Conservation (phyloP, 2,113 vertebrate genomes). For the Rattus norvegicus region GRCr8 NC_086036.1:21257001-21257500, state of each 20-base stretch:
- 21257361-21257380: neutral
- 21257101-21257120: too few species aligned
- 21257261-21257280: neutral
- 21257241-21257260: neutral
- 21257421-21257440: fast-evolving
- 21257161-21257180: too few species aligned
- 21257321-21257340: neutral
- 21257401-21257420: neutral
- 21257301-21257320: neutral
- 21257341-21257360: neutral
- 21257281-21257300: neutral
- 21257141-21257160: too few species aligned
- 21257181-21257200: neutral
- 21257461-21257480: neutral
- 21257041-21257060: too few species aligned
- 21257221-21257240: neutral
- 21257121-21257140: too few species aligned
- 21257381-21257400: neutral
- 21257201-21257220: neutral
- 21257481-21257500: neutral
- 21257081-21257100: too few species aligned
- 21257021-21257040: too few species aligned
- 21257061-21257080: too few species aligned
- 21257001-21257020: too few species aligned
- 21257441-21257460: neutral